Evolutionary conservation across 2,888 invertebrate genomes (phyloP), one percentile per base, ranked within the genome.

Genomic region (Tanytarsus gracilentus): DNA sequence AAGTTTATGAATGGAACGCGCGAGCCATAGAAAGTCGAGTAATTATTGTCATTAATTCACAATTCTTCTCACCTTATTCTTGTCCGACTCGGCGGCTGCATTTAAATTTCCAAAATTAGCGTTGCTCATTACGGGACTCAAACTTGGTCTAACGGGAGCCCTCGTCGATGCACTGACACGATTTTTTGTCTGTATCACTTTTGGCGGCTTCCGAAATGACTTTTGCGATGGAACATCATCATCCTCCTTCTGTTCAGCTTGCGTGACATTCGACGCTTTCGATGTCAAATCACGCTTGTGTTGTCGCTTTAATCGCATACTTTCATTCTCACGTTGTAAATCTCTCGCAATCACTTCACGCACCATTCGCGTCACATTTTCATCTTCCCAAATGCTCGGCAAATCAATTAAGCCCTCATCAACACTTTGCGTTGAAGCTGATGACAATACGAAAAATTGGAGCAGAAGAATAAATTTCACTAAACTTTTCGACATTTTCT

Each of bases 351-450:
- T 8, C n/a, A 55, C 40, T 11, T 55, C 55, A 9, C 55, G 39
- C 9, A 55, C 40, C 55, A 55, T 55, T 39, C 55, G 33, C 6
- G 55, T 26, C 7, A 55, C 40, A n/a, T 40, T 40, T 40, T 55
- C 39, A 26, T 55, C 55, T 16, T 55, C 40, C 55, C 55, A 55
- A 55, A 55, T 55, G 18, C 27, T 55, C 26, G 55, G 55, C 26
- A 55, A 23, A 9, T 29, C 29, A 21, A 6, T 23, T 21, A 36
- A 33, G 8, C 9, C 55, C 14, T 40, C 26, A 26, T 30, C 30
- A n/a, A 33, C 33, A 33, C 2, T n/a, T 11, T 11, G 6, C 33
- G 44, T 23, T 44, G 21, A 44, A n/a, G 53, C 33, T 55, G 30
- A 18, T 29, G 40, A 39, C 39, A 53, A 36, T 11, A 33, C 27